Base-by-base conservation (phyloP, 2,113 vertebrate species). In the Odontesthes bonariensis region DNA sequence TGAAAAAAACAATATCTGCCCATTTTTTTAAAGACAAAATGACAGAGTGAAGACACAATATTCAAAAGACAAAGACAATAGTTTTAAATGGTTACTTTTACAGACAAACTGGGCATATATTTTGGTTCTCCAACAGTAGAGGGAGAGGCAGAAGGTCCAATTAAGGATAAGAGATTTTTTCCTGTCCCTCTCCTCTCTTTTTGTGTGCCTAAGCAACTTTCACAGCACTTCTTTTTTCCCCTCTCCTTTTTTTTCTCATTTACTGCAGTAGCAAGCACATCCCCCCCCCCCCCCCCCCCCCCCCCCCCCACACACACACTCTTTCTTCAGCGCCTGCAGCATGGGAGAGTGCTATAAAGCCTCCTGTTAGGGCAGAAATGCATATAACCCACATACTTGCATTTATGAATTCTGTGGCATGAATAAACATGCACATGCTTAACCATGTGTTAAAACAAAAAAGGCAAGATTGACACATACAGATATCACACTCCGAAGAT, bases 201-300 rank as follows among this genome's bases (percentile, higher is more conserved):
- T 90, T 92, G 90, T 90, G 84, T 71, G 83, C 82, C 90, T 92
- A 90, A 92, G 90, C 91, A 92, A 92, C 89, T 92, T 92, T 92
- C 75, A 61, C 84, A 83, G 75, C 84, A 85, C 90, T 90, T 84
- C 74, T 76, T 70, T 75, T 79, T 63, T 40, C 14, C 82, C 64
- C 68, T 52, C 64, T 81, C 75, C 73, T 86, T 91, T 92, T 79
- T 81, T 71, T 61, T 55, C 84, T 76, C 85, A 75, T 91, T 91
- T 91, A 91, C 89, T 92, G 91, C 91, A 92, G 90, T 88, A 84
- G 89, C 86, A 92, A 90, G 89, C 89, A 92, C 84, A 87, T 90
- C 83, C 85, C 82, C 80, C 70, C 77, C 35, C 35, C 35, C 35
- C 35, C 35, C 35, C 35, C 35, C 35, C 35, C 35, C 35, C 27